These are phyloP conservation scores for Cottoperca gobio DNA, from an alignment of 2,797 vertebrate genomes.

Conservation along the genomic window DNA sequence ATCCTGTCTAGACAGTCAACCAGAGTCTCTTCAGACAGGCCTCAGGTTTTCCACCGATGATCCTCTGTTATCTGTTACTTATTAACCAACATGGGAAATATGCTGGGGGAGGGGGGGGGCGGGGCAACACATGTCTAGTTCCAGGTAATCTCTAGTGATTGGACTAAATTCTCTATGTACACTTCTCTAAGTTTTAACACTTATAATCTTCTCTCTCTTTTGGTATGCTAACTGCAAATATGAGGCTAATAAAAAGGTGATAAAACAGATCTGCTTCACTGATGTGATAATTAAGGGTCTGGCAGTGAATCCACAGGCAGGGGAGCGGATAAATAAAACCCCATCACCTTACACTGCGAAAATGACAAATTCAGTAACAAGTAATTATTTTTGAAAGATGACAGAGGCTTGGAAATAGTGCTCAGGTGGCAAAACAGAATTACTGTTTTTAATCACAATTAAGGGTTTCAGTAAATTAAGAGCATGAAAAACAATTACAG, in stretches of 20 bases:
- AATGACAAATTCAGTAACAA: conserved; percentile 13
- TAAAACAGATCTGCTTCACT: conserved; percentile 38
- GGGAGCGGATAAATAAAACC: conserved; percentile 36
- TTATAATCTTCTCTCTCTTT: conserved; percentile 3
- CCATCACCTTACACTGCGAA: neutral
- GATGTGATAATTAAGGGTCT: conserved; percentile 38
- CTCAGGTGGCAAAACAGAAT: conserved; percentile 21
- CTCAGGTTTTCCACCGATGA: conserved; percentile 27
- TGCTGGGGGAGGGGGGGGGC: no score
- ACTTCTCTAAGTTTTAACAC: conserved; percentile 16
- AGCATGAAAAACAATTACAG: conserved; percentile 26
- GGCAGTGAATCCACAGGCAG: conserved; percentile 9
- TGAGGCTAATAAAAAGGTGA: conserved; percentile 37
- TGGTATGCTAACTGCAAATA: conserved; percentile 16
- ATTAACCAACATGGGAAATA: conserved; percentile 53
- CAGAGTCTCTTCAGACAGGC: conserved; percentile 18
- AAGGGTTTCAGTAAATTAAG: conserved; percentile 19
- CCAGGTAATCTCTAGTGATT: conserved; percentile 25
- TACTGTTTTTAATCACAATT: conserved; percentile 12
- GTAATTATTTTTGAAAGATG: conserved; percentile 27
- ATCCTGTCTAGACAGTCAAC: conserved; percentile 72
- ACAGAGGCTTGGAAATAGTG: conserved; percentile 18
- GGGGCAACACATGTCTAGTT: neutral
- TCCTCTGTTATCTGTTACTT: conserved; percentile 58
- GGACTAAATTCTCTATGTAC: conserved; percentile 9